phyloP scores from a whole-genome alignment of 2,888 invertebrate species.

The Diarsia dahlii region DNA sequence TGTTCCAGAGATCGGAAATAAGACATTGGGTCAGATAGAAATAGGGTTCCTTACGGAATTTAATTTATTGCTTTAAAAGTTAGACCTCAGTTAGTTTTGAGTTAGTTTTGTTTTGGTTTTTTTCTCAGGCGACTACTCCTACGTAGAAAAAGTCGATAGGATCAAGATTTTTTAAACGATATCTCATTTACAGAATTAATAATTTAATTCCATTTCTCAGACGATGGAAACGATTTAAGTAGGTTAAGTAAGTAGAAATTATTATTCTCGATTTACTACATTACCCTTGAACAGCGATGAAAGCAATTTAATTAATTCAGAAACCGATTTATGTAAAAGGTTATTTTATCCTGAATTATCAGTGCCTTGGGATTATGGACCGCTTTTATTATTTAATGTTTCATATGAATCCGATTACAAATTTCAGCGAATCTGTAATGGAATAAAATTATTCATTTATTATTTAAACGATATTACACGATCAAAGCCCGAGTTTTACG shows the following conservation, averaged over 20 bases:
- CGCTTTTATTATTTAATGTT: slow-evolving; percentile 40
- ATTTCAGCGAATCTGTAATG: slow-evolving; percentile 30
- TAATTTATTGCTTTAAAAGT: no score
- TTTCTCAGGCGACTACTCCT: no score
- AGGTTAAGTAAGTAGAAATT: not conserved
- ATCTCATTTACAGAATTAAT: not conserved
- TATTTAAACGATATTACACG: not conserved
- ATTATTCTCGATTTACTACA: not conserved
- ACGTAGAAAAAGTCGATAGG: no score
- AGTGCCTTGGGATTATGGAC: slow-evolving; percentile 19
- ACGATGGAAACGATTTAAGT: not conserved
- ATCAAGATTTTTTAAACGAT: not conserved
- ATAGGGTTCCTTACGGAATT: not conserved
- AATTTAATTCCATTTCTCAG: not conserved
- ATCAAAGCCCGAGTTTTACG: slow-evolving; percentile 7
- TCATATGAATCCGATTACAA: slow-evolving; percentile 41
- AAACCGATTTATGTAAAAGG: slow-evolving; percentile 34
- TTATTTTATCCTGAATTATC: slow-evolving; percentile 48
- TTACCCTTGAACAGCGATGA: not conserved
- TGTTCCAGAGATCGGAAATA: not conserved
- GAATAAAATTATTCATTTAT: slow-evolving; percentile 35
- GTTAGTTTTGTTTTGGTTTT: no score
- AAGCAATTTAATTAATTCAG: slow-evolving; percentile 29
- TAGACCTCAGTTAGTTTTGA: no score
- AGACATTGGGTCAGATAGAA: not conserved